Base-by-base conservation (phyloP, 2,797 vertebrate species). In the Cryptoprocta ferox region DNA sequence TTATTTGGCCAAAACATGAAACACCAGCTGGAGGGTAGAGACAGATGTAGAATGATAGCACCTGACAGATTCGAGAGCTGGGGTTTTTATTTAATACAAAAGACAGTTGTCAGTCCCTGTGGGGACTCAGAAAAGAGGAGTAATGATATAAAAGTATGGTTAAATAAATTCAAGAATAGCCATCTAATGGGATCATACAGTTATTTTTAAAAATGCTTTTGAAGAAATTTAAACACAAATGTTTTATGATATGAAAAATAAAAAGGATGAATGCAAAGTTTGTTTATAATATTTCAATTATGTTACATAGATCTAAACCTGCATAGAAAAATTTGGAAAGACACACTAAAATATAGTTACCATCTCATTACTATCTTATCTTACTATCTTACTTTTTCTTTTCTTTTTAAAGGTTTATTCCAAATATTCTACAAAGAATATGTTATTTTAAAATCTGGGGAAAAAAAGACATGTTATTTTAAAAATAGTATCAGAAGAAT, bases 21-120 rank as follows among this genome's bases (percentile, higher is more conserved):
- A 53, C 45, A 0, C 81, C 95, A 68, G 92, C 56, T 65, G 63
- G 56, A 87, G 70, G 78, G 12, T 5, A 59, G 48, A 70, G 50
- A 48, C 75, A 66, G 50, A 73, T 2, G 5, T 3, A 37, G 37
- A n/a, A 32, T 3, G 37, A 24, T 26, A 76, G 87, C 61, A 50
- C 71, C 66, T 78, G 48, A 78, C 35, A 76, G 1, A 56, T 35
- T 75, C 39, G 92, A 50, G 39, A 61, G 28, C 59, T 6, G 26
- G 42, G 78, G 79, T 56, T 92, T 93, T 42, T 81, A 82, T 48
- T 89, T 95, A 91, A 79, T 59, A 42, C 78, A 37, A 71, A 71
- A 90, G 59, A 88, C 70, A 87, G 63, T 37, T 73, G 86, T 80
- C 39, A 66, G 73, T 68, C 71, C 39, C 50, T 4, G 19, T 48